phyloP scores from a whole-genome alignment of 2,797 vertebrate species.

The Arnoldichthys spilopterus region DNA sequence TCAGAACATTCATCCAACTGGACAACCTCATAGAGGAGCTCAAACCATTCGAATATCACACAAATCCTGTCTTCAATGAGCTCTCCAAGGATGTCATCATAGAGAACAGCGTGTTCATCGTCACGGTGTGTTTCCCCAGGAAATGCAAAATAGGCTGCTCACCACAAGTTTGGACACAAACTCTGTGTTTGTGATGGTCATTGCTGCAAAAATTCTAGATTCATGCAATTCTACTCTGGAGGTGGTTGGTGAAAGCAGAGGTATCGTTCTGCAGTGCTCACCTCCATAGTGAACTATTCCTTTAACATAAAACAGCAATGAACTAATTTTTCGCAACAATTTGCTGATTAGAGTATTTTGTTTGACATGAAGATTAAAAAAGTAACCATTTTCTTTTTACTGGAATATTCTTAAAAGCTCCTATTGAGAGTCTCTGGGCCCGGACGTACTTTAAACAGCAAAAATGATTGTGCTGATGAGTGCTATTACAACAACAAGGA shows the following conservation, averaged over 20 bases:
- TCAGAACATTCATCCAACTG: slow-evolving; percentile 81
- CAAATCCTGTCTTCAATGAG: slow-evolving; percentile 85
- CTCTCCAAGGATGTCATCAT: slow-evolving; percentile 87
- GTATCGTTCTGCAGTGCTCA: no score
- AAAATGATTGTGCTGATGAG: not conserved
- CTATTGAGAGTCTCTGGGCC: not conserved
- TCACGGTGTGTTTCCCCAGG: slow-evolving; percentile 71
- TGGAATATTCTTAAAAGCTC: not conserved
- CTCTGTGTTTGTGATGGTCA: no score
- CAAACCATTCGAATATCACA: slow-evolving; percentile 85
- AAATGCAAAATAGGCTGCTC: not conserved
- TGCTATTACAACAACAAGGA: not conserved
- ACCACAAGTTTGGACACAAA: not conserved
- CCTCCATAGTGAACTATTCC: no score
- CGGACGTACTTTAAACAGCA: not conserved
- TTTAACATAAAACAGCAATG: no score
- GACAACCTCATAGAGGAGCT: slow-evolving; percentile 82
- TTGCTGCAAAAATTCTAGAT: no score
- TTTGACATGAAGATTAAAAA: no score
- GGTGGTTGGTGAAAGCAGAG: no score
- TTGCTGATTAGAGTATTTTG: no score
- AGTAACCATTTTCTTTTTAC: no score
- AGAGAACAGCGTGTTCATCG: slow-evolving; percentile 77
- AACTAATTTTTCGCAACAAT: no score
- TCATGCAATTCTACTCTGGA: no score